Evolutionary conservation across 2,888 invertebrate genomes (phyloP).

Genomic region (Coleophora deauratella): DNA sequence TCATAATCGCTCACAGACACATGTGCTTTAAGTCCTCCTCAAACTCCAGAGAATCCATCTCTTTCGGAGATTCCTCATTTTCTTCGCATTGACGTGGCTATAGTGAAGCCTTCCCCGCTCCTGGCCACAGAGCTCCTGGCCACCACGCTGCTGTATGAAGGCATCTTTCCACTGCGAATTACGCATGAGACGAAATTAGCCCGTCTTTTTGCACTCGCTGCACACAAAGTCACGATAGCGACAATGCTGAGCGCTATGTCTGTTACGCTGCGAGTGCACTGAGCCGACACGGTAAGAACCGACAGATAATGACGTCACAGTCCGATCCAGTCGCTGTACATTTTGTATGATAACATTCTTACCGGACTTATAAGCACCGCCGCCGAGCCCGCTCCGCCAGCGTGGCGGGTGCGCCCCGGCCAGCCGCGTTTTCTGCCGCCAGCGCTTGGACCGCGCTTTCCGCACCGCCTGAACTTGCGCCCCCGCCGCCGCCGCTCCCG

Average conservation of each 20-base stretch:
- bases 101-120: too few species aligned
- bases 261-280: neutral
- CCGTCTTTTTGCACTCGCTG: neutral
- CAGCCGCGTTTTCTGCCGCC: neutral
- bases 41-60: neutral
- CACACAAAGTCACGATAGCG: neutral
- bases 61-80: neutral
- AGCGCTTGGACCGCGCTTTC: neutral
- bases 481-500: too few species aligned
- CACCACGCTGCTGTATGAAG: neutral
- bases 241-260: neutral
- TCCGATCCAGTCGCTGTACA: too few species aligned
- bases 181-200: neutral
- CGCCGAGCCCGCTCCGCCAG: neutral
- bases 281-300: too few species aligned
- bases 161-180: neutral
- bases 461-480: neutral
- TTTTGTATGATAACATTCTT: too few species aligned
- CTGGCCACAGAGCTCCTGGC: neutral
- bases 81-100: neutral
- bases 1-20: conserved; percentile 6
- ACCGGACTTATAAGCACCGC: too few species aligned
- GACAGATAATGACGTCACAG: too few species aligned
- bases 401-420: neutral
- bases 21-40: conserved; percentile 7